These are phyloP conservation scores for Theropithecus gelada DNA, from an alignment of 2,113 vertebrate genomes.

Conservation along the genomic window DNA sequence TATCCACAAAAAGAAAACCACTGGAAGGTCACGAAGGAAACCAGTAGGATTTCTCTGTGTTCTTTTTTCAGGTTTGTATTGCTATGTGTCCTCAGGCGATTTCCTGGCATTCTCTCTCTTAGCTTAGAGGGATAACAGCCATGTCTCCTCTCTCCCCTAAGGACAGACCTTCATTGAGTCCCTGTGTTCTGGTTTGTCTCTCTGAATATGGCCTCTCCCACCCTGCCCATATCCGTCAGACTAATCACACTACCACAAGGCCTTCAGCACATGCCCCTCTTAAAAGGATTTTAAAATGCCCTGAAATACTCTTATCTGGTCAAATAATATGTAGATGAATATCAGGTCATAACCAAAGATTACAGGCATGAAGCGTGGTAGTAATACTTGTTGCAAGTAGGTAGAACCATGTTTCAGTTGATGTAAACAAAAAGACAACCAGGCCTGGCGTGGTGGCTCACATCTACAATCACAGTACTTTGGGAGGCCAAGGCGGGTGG, in stretches of 20 bases:
- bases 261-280: background rate
- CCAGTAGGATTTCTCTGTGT: background rate
- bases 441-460: no score
- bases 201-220: background rate
- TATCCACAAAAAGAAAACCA: background rate
- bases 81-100: background rate
- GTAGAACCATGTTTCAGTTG: background rate
- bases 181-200: background rate
- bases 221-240: no score
- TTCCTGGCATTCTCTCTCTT: conserved; percentile 1
- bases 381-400: background rate
- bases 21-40: conserved; percentile 12
- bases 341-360: background rate
- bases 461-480: no score
- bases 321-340: background rate
- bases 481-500: no score
- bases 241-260: background rate
- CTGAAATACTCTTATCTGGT: background rate
- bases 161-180: conserved; percentile 9
- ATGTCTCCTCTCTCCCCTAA: background rate
- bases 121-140: background rate
- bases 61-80: background rate
- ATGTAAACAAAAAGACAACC: background rate
- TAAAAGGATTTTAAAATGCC: background rate
- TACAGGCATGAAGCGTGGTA: background rate